These are phyloP conservation scores for Nyctibius grandis DNA, from an alignment of 2,797 vertebrate genomes.

Conservation along the genomic window DNA sequence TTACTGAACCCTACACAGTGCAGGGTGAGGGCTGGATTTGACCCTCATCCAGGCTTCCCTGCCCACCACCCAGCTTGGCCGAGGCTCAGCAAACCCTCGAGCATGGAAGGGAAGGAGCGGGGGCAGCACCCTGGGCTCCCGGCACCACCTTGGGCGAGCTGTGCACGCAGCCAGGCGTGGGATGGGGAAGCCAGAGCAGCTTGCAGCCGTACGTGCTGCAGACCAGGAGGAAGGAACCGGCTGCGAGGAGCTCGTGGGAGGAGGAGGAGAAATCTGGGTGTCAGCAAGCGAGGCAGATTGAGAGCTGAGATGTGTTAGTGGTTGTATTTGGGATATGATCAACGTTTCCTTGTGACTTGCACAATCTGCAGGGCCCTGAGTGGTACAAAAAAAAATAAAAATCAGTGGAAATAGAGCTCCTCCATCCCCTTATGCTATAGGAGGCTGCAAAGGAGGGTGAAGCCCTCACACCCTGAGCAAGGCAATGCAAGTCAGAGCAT, in stretches of 20 bases:
- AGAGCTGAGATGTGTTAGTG: not conserved
- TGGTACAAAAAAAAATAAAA: not conserved
- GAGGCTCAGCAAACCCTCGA: not conserved
- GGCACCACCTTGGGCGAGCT: not conserved
- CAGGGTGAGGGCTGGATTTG: not conserved
- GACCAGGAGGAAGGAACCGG: not conserved
- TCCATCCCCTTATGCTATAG: not conserved
- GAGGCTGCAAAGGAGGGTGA: not conserved
- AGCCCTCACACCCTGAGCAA: not conserved
- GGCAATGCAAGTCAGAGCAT: not conserved
- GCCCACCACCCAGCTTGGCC: not conserved
- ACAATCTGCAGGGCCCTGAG: slow-evolving; percentile 5
- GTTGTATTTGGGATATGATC: slow-evolving; percentile 4
- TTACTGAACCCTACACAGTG: accelerated
- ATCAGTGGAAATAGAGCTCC: not conserved
- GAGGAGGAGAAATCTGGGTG: slow-evolving; percentile 26
- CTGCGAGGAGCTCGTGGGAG: slow-evolving; percentile 39
- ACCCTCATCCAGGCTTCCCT: not conserved
- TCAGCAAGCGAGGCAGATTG: slow-evolving; percentile 40
- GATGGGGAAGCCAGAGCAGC: not conserved
- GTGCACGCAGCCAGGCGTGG: not conserved
- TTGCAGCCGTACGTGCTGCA: not conserved
- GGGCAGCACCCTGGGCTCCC: not conserved
- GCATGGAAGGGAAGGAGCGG: not conserved
- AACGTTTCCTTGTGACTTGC: slow-evolving; percentile 30